Conservation (phyloP, 2,888 invertebrate species). For the Lepeophtheirus nordmannii region DNA sequence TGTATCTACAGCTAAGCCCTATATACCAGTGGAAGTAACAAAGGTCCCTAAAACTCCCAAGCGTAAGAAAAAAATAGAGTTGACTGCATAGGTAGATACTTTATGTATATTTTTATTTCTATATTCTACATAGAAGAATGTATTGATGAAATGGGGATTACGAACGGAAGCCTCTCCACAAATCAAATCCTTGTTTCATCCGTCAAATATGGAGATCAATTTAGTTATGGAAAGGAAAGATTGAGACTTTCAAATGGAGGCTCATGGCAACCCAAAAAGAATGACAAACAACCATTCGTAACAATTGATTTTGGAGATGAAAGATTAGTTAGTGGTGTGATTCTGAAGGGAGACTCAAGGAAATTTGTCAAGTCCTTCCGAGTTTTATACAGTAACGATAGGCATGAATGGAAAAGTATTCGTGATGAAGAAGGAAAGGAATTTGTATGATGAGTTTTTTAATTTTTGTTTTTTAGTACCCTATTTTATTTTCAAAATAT, state of each 20-base stretch:
- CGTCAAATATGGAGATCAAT: not conserved
- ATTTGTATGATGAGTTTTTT: not conserved
- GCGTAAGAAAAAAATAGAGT: no score
- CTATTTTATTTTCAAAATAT: not conserved
- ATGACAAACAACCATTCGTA: not conserved
- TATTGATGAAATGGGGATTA: not conserved
- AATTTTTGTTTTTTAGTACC: not conserved
- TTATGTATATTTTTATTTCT: constrained; percentile 4
- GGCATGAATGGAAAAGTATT: not conserved
- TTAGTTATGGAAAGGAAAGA: not conserved
- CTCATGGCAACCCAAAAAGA: not conserved
- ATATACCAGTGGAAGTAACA: not conserved
- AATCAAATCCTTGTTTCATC: not conserved
- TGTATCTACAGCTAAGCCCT: not conserved
- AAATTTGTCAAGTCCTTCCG: not conserved
- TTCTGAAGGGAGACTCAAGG: constrained; percentile 2
- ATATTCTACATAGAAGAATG: not conserved
- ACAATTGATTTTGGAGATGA: not conserved
- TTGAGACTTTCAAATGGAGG: not conserved
- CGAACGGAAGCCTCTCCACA: not conserved
- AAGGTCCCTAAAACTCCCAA: not conserved
- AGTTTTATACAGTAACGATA: constrained; percentile 3
- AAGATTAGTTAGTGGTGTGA: not conserved
- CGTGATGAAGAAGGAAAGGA: not conserved
- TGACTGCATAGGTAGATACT: no score